A percentile compares a stretch with the other conserved stretches of the same genome.
Conservation (phyloP, 2,113 vertebrate species). For the Corythornis cristatus region DNA sequence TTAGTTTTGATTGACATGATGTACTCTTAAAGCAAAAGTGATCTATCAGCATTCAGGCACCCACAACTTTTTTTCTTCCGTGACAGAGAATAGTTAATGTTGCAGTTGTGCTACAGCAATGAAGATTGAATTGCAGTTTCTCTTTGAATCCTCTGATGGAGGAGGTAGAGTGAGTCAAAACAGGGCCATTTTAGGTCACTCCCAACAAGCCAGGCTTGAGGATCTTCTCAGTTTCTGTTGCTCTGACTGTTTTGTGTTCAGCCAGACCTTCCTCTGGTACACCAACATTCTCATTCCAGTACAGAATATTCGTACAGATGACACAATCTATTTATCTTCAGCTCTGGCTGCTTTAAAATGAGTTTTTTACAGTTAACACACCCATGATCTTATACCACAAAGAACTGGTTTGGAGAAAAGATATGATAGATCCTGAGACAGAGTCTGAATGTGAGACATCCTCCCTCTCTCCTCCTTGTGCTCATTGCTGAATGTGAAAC, state of each 20-base stretch:
- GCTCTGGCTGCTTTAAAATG: neutral
- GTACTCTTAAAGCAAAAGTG: constrained; percentile 60
- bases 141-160: constrained; percentile 50
- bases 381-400: neutral
- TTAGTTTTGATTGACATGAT: constrained; percentile 58
- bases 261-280: neutral
- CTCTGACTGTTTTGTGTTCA: constrained; percentile 47
- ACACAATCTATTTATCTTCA: constrained; percentile 22
- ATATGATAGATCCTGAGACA: neutral
- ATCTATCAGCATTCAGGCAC: constrained; percentile 58
- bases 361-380: constrained; percentile 56
- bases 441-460: constrained; percentile 1
- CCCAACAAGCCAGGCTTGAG: constrained; percentile 34
- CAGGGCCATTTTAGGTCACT: constrained; percentile 50
- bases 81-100: constrained; percentile 52
- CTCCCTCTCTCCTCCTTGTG: constrained; percentile 11
- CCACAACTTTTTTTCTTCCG: constrained; percentile 47
- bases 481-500: constrained; percentile 35
- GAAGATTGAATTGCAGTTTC: constrained; percentile 64
- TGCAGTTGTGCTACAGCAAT: constrained; percentile 32
- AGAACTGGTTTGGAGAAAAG: constrained; percentile 33
- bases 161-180: constrained; percentile 55
- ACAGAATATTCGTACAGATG: constrained; percentile 26
- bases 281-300: constrained; percentile 31
- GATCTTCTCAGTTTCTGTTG: constrained; percentile 58